Conservation (phyloP, 2,888 invertebrate species). For the Agonopterix arenella region DNA sequence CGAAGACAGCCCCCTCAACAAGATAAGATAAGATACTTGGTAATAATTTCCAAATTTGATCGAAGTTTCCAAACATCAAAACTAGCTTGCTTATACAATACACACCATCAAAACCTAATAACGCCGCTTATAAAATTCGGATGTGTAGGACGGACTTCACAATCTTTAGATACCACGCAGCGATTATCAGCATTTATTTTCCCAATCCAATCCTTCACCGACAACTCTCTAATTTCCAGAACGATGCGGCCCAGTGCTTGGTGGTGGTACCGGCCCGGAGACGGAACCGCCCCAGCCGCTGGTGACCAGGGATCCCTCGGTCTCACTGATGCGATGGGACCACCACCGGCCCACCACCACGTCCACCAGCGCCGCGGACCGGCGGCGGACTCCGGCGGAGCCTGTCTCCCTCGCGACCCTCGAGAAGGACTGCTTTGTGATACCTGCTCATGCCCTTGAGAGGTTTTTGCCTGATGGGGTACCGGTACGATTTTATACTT, state of each 20-base stretch:
- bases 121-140: too few relatives aligned
- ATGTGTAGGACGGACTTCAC: too few relatives aligned
- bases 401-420: conserved; percentile 88
- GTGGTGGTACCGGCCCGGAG: conserved; percentile 78
- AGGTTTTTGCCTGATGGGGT: conserved; percentile 94
- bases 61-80: too few relatives aligned
- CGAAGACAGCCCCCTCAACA: too few relatives aligned
- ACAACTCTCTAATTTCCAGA: conserved; percentile 63
- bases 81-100: too few relatives aligned
- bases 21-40: too few relatives aligned
- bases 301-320: conserved; percentile 81
- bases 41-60: too few relatives aligned
- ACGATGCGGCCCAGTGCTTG: conserved; percentile 83
- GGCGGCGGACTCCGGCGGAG: conserved; percentile 72
- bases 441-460: conserved; percentile 91
- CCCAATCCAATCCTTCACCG: too few relatives aligned
- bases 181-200: too few relatives aligned
- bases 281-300: conserved; percentile 83
- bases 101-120: too few relatives aligned
- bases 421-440: conserved; percentile 94
- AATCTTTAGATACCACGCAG: too few relatives aligned
- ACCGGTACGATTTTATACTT: conserved; percentile 74
- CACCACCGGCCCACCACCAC: conserved; percentile 46
- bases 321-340: conserved; percentile 75
- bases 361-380: conserved; percentile 36